phyloP scores from a whole-genome alignment of 2,797 vertebrate genomes.

The Gymnothorax reevesii region DNA sequence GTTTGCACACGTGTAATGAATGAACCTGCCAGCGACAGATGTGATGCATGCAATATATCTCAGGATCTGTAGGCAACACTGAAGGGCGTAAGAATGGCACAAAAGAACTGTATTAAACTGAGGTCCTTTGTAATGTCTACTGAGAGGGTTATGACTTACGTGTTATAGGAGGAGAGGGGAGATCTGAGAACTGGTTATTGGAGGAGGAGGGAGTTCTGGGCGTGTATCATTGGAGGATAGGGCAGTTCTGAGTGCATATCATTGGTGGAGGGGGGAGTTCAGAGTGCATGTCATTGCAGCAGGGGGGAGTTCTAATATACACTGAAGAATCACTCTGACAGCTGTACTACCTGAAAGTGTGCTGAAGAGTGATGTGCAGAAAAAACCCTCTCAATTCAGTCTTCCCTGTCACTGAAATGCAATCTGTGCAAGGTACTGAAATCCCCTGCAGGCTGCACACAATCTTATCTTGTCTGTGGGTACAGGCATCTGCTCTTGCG shows the following conservation, averaged over 20 bases:
- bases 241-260: too few species aligned
- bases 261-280: too few species aligned
- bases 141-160: background rate
- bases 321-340: slow-evolving; percentile 32
- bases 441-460: background rate
- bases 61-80: slow-evolving; percentile 22
- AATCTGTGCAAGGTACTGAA: slow-evolving; percentile 1
- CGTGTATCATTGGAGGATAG: too few species aligned
- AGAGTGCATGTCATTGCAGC: too few species aligned
- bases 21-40: slow-evolving; percentile 49
- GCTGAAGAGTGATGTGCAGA: background rate
- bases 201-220: background rate
- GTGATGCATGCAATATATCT: slow-evolving; percentile 34
- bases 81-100: slow-evolving; percentile 37
- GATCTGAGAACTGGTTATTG: too few species aligned
- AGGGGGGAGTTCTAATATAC: slow-evolving; percentile 18
- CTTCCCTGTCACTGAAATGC: slow-evolving; percentile 16
- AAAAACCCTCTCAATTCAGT: slow-evolving; percentile 1
- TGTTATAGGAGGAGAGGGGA: background rate
- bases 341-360: slow-evolving; percentile 17
- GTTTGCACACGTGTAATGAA: slow-evolving; percentile 47
- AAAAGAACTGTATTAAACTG: slow-evolving; percentile 34
- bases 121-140: slow-evolving; percentile 30
- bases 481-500: slow-evolving; percentile 17
- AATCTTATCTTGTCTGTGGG: background rate